Conservation (phyloP, 2,113 vertebrate species). For the Grallaria varia region DNA sequence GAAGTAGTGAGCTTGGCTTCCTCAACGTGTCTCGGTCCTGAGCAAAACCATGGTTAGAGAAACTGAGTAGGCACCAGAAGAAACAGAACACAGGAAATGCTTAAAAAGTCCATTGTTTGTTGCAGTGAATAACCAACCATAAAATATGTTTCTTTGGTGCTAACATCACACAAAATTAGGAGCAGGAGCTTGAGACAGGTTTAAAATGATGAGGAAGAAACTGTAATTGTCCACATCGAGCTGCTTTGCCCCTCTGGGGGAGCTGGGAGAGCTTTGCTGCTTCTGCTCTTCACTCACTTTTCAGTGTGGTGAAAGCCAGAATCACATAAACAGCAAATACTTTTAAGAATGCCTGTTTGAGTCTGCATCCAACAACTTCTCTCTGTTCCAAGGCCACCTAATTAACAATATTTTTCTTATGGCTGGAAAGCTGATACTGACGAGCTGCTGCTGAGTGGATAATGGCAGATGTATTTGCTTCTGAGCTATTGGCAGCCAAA, state of each 20-base stretch:
- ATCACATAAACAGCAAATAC: neutral
- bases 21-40: neutral
- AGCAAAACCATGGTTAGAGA: accelerated
- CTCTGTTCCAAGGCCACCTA: neutral
- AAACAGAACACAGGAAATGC: neutral
- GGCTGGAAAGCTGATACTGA: neutral
- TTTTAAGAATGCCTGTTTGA: neutral
- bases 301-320: neutral
- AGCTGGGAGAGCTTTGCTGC: neutral
- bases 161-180: neutral
- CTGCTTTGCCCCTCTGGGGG: neutral
- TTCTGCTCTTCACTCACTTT: neutral
- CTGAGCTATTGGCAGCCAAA: slow-evolving; percentile 12
- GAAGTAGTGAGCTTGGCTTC: accelerated
- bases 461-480: slow-evolving; percentile 14
- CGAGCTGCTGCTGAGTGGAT: neutral
- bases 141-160: neutral
- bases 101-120: neutral
- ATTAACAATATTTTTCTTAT: neutral
- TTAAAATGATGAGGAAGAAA: neutral
- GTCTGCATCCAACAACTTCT: neutral
- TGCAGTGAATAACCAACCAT: neutral
- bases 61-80: accelerated
- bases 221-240: neutral
- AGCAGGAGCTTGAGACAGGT: neutral